Evolutionary conservation across 1,140 invertebrate genomes (phyloP).

Genomic region (Scaptodrosophila lebanonensis): DNA sequence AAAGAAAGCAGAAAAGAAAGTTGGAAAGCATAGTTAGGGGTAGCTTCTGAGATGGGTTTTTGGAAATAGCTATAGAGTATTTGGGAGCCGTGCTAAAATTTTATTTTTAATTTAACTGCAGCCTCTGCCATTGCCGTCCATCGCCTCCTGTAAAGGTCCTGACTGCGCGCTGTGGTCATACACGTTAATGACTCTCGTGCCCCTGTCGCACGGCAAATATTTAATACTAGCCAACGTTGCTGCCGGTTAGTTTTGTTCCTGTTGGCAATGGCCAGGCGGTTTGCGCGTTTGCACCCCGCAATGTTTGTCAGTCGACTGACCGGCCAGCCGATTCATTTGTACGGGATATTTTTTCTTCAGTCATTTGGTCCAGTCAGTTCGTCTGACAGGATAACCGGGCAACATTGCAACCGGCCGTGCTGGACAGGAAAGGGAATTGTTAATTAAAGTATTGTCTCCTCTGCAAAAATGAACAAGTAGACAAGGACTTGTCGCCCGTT

Average conservation of each 20-base stretch:
- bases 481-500: slow-evolving; percentile 58
- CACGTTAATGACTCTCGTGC: slow-evolving; percentile 74
- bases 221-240: slow-evolving; percentile 33
- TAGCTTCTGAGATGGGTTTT: no score
- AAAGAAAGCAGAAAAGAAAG: no score
- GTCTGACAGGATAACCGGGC: background rate
- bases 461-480: slow-evolving; percentile 74
- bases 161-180: slow-evolving; percentile 37
- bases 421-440: slow-evolving; percentile 64
- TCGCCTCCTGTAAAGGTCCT: no score
- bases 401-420: background rate
- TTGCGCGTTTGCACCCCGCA: slow-evolving; percentile 64
- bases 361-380: slow-evolving; percentile 26
- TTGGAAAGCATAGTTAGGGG: no score
- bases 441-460: slow-evolving; percentile 77
- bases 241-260: slow-evolving; percentile 7
- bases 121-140: no score
- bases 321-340: slow-evolving; percentile 71
- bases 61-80: no score
- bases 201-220: slow-evolving; percentile 55
- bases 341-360: slow-evolving; percentile 46
- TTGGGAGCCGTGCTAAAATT: no score
- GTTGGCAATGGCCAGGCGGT: slow-evolving; percentile 60
- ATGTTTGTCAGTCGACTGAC: slow-evolving; percentile 70
- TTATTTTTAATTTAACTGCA: no score